Evolutionary conservation across 1,140 invertebrate genomes (phyloP).

Genomic region (Metaphire vulgaris): DNA sequence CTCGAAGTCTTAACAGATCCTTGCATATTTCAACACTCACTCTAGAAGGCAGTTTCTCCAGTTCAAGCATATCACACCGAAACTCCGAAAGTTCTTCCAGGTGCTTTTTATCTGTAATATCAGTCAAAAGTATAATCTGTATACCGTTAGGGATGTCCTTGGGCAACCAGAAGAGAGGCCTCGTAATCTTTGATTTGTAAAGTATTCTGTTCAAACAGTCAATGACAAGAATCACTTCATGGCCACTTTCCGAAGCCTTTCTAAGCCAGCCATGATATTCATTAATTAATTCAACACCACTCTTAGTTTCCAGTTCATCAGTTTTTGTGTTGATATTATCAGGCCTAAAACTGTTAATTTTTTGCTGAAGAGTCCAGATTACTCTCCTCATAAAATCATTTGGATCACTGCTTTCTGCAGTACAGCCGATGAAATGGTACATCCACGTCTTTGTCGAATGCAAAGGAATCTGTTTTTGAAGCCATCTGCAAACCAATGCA

Average conservation of each 20-base stretch:
- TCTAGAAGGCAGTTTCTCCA: neutral
- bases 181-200: neutral
- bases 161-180: neutral
- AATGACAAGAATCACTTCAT: conserved; percentile 33
- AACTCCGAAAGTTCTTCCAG: neutral
- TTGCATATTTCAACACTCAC: conserved; percentile 16
- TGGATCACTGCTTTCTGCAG: neutral
- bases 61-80: neutral
- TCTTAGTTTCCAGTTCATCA: neutral
- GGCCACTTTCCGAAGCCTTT: conserved; percentile 11
- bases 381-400: neutral
- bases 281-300: neutral
- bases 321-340: neutral
- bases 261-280: neutral
- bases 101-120: neutral
- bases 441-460: neutral
- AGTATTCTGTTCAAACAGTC: conserved; percentile 34
- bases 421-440: neutral
- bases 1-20: conserved; percentile 33
- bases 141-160: neutral
- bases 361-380: neutral
- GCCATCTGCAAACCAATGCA: conserved; percentile 35
- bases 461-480: conserved; percentile 16
- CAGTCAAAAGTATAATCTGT: neutral
- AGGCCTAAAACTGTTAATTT: neutral